Conservation (phyloP, 2,797 vertebrate genomes). For the Phoebastria nigripes region DNA sequence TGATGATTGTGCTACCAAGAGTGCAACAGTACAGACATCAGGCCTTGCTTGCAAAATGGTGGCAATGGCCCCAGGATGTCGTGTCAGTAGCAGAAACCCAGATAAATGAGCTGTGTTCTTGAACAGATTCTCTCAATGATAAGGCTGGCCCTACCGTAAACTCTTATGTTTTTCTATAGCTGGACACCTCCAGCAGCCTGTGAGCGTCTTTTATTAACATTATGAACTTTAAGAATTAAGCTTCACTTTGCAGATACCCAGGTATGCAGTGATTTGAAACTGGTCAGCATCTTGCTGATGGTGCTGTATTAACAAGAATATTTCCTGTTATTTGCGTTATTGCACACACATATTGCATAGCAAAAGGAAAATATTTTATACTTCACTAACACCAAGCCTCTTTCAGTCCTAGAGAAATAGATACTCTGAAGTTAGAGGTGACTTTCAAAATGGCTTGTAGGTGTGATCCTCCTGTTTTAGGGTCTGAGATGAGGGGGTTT, state of each 20-base stretch:
- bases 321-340: constrained; percentile 18
- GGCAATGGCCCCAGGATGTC: background rate
- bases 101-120: background rate
- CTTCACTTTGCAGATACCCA: background rate
- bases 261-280: background rate
- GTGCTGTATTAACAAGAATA: background rate
- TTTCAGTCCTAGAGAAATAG: background rate
- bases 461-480: background rate
- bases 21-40: background rate
- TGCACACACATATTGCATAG: background rate
- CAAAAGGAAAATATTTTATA: constrained; percentile 10
- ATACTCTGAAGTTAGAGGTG: background rate
- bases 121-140: background rate
- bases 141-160: background rate
- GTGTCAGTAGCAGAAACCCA: background rate
- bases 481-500: background rate
- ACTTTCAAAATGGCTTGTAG: background rate
- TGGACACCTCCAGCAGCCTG: background rate
- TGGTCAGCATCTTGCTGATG: background rate
- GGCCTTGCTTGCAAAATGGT: background rate
- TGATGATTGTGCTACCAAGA: background rate
- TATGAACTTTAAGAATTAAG: background rate
- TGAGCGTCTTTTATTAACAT: background rate
- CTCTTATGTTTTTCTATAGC: background rate
- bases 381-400: background rate